phyloP scores from a whole-genome alignment of 2,113 vertebrate species.

The Pelecanus crispus region DNA sequence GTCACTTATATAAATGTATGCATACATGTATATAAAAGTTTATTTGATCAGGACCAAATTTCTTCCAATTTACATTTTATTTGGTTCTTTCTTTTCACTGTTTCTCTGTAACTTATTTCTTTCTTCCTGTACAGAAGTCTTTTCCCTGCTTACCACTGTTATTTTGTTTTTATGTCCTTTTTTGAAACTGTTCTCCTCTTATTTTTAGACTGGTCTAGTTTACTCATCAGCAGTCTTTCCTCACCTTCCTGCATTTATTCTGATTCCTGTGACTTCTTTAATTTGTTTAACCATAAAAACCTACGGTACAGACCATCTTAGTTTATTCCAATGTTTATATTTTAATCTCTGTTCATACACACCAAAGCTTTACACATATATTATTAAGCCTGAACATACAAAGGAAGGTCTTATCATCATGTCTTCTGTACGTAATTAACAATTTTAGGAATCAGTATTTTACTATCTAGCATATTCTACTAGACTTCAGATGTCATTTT shows the following conservation, averaged over 20 bases:
- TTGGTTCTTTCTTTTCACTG: neutral
- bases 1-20: neutral
- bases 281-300: neutral
- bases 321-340: neutral
- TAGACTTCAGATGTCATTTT: neutral
- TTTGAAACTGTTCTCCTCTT: neutral
- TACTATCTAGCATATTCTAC: neutral
- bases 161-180: neutral
- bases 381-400: neutral
- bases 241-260: neutral
- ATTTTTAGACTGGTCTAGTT: neutral
- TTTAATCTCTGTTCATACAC: neutral
- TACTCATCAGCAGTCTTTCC: neutral
- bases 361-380: neutral
- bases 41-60: neutral
- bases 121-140: neutral
- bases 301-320: neutral
- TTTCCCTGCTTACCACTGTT: neutral
- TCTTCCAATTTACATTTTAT: neutral
- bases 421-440: neutral
- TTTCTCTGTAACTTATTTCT: neutral
- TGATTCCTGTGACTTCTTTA: neutral
- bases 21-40: accelerated
- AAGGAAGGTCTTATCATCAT: neutral
- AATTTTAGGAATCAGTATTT: neutral